phyloP scores from a whole-genome alignment of 2,113 vertebrate genomes.

The Scolopax mira region DNA sequence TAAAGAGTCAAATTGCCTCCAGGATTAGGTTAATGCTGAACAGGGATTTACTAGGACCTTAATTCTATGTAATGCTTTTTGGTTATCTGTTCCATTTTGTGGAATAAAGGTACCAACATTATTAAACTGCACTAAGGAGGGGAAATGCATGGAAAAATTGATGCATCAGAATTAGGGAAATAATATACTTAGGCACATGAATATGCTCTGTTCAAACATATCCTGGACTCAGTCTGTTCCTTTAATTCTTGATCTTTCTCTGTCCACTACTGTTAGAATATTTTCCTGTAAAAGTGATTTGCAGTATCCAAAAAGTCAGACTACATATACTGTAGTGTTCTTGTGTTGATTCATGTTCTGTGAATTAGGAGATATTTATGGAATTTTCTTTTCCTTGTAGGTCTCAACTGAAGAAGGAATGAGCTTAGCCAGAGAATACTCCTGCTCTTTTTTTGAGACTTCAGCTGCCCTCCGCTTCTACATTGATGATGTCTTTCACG shows the following conservation, averaged over 20 bases:
- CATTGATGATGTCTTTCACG: conserved; percentile 82
- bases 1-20: background rate
- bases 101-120: background rate
- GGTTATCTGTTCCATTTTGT: background rate
- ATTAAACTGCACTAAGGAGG: background rate
- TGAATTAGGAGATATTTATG: background rate
- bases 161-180: background rate
- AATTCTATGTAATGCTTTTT: background rate
- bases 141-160: background rate
- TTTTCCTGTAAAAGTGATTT: background rate
- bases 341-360: background rate
- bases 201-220: background rate
- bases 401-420: conserved; percentile 83
- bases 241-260: background rate
- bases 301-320: background rate
- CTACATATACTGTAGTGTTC: background rate
- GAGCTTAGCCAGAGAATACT: conserved; percentile 80
- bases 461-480: conserved; percentile 81
- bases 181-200: background rate
- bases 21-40: background rate
- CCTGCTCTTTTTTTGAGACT: conserved; percentile 83
- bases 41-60: background rate
- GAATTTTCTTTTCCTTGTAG: conserved; percentile 45
- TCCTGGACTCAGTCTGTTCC: background rate
- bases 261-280: background rate